Base-by-base conservation (phyloP, 2,888 invertebrate genomes). In the Drosophila bunnanda region DNA sequence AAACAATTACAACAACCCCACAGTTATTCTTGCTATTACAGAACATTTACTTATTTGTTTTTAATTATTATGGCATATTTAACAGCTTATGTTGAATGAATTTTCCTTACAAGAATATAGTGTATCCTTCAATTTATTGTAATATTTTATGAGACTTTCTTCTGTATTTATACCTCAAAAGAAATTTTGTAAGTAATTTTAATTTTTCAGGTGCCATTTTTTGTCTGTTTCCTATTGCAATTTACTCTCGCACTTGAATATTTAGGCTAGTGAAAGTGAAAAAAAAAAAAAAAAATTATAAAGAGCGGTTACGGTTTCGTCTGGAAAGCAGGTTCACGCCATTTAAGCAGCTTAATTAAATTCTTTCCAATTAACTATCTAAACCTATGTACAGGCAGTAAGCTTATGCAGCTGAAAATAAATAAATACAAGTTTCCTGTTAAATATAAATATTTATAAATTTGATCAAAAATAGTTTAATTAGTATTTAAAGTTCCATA, bases 241-340 rank as follows among this genome's bases (percentile, higher is more conserved):
- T 28, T 56, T 43, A n/a, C 15, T 22, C 20, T 41, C 36, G 2
- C 28, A 32, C 17, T 38, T 56, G 56, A 58, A 76, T 76, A 79
- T 77, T 79, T 80, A 67, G 83, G 77, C 66, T 84, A 85, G 90
- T 89, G 89, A 89, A 89, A 89, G 90, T 90, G 84, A 74, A 6
- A 32, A 30, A 32, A 30, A 48, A 50, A 48, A 82, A 70, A 4
- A 76, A 48, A 82, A 70, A 4, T 76, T 71, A 71, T 65, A 52
- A 66, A 55, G 30, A 41, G 20, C 8, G 20, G 10, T 34, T 66
- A 36, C 15, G 65, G 43, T 56, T 46, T 17, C 52, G 5, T 20
- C 44, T 22, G 28, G n/a, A 20, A 39, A 71, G 38, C 52, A 52
- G 52, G 44, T 71, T 71, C 55, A 38, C 17, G 44, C 41, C 50